Conservation (phyloP, 2,797 vertebrate genomes). For the Hozukius guyotensis region DNA sequence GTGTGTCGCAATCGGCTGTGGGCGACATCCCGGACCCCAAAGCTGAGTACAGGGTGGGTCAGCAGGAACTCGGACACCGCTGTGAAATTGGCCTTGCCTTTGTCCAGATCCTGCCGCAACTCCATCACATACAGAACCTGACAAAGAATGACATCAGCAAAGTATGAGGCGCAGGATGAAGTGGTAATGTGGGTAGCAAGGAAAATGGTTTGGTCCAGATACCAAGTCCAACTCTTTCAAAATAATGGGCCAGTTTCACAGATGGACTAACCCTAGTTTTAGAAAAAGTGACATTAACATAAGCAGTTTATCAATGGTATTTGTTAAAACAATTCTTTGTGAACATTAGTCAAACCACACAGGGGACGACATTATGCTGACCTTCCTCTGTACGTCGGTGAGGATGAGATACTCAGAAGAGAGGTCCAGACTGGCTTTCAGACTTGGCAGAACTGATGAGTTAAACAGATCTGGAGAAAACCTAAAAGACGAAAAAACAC, state of each 20-base stretch:
- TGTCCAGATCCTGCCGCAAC: conserved; percentile 93
- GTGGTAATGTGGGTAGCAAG: neutral
- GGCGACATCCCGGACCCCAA: conserved; percentile 93
- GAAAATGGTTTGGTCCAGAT: neutral
- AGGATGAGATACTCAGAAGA: conserved; percentile 95
- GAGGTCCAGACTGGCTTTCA: conserved; percentile 96
- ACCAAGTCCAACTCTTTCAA: neutral
- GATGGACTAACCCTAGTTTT: too few species aligned
- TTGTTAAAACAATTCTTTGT: neutral
- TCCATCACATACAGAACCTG: conserved; percentile 99
- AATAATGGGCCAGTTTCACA: neutral
- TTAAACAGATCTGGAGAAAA: conserved; percentile 96
- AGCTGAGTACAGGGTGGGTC: conserved; percentile 96
- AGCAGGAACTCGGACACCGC: conserved; percentile 97
- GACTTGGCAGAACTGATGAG: conserved; percentile 88
- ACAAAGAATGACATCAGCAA: neutral
- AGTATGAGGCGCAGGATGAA: neutral
- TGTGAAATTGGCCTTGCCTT: conserved; percentile 93
- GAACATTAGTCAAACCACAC: neutral
- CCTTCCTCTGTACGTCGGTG: conserved; percentile 96
- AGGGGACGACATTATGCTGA: conserved; percentile 61
- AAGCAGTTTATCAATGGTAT: neutral
- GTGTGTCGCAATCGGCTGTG: conserved; percentile 90
- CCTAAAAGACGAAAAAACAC: conserved; percentile 68
- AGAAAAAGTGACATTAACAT: neutral